Evolutionary conservation across 2,797 vertebrate genomes (phyloP).

Genomic region (Microchirus variegatus): DNA sequence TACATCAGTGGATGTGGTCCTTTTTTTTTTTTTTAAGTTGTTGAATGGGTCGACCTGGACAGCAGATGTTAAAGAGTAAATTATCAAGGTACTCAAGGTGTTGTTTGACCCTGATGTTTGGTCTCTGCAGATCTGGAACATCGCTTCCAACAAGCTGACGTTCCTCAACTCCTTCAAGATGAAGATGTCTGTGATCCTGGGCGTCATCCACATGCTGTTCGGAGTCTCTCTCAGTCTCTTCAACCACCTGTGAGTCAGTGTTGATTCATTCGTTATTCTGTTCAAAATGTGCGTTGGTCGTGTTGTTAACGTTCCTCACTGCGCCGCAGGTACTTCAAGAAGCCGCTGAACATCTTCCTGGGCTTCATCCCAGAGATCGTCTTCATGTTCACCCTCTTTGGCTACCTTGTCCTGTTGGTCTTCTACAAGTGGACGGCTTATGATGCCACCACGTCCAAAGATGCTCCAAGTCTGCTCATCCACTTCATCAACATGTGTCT

Average conservation of each 20-base stretch:
- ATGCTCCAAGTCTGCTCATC: slow-evolving; percentile 95
- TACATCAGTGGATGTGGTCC: too few relatives aligned
- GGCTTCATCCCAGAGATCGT: slow-evolving; percentile 97
- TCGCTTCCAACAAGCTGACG: slow-evolving; percentile 94
- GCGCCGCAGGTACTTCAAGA: slow-evolving; percentile 92
- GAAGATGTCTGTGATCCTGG: slow-evolving; percentile 98
- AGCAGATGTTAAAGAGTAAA: not conserved
- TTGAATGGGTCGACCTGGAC: too few relatives aligned
- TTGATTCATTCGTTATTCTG: not conserved
- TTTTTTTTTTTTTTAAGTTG: not conserved
- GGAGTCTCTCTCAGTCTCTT: slow-evolving; percentile 88
- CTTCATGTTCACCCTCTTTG: slow-evolving; percentile 94
- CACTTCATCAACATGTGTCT: slow-evolving; percentile 99
- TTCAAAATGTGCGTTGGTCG: not conserved
- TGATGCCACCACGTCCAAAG: slow-evolving; percentile 86
- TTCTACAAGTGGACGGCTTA: slow-evolving; percentile 98
- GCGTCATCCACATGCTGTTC: slow-evolving; percentile 96
- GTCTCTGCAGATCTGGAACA: slow-evolving; percentile 91
- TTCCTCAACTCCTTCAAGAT: slow-evolving; percentile 99
- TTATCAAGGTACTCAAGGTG: not conserved
- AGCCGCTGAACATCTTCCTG: slow-evolving; percentile 95
- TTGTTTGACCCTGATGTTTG: not conserved
- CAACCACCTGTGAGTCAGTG: slow-evolving; percentile 79
- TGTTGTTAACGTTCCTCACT: slow-evolving; percentile 7
- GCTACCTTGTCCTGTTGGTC: slow-evolving; percentile 94